Base-by-base conservation (phyloP, 2,113 vertebrate species). In the Scalopus aquaticus region DNA sequence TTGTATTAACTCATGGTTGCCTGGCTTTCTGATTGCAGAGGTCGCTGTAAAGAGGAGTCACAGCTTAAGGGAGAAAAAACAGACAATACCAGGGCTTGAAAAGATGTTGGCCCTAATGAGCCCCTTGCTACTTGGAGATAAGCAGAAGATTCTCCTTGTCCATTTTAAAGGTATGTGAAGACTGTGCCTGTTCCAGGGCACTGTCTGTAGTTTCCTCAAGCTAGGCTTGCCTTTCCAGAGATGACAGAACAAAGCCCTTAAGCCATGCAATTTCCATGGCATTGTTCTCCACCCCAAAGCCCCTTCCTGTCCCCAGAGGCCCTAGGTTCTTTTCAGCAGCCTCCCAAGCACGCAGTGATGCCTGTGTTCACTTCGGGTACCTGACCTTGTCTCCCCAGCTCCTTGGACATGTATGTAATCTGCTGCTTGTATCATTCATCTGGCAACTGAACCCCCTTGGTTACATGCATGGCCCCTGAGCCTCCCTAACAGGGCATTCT, bases 1-100 rank as follows among this genome's bases (percentile, higher is more conserved):
- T 13, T 2, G 3, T 26, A 1, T 32, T 26, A 46, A 49, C 9
- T n/a, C 73, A 26, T 30, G 10, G 19, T 12, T 44, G 22, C 12
- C 5, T 5, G 0, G 19, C 51, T 5, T 7, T 30, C 10, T 6
- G 39, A 15, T 37, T 26, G 9, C 0, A 0, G 28, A 2, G 1
- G 4, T 9, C 39, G 35, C 44, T 6, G 51, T 46, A 54, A 73
- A 37, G 67, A 49, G 39, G 13, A 46, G 5, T 46, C 54, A 32
- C 30, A 12, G 37, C 54, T 9, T 6, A 3, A 5, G 26, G 32
- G 49, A 28, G 28, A 28, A 15, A 51, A 17, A 26, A 5, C 46
- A 13, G 78, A 19, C 4, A 26, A 3, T 1, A 1, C n/a, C 10
- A 22, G 32, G 42, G 32, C 9, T 73, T 81, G 54, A 16, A 54